Conservation (phyloP, 2,888 invertebrate species). For the Chloroclystis v-ata region DNA sequence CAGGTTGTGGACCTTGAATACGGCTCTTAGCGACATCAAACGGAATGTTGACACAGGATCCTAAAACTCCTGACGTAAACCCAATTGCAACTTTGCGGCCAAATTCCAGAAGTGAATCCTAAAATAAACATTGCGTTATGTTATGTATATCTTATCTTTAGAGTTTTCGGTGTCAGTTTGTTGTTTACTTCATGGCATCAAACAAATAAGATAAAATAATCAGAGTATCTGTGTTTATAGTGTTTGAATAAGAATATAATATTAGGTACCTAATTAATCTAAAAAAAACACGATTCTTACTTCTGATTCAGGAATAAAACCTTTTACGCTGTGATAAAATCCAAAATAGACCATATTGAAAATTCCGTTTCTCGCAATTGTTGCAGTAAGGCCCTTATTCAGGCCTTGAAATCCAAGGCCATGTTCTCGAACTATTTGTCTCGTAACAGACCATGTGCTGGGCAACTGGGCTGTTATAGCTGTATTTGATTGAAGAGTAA, state of each 20-base stretch:
- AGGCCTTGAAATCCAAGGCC: slow-evolving; percentile 90
- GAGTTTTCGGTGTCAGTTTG: not conserved
- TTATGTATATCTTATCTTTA: not conserved
- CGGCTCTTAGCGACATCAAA: slow-evolving; percentile 97
- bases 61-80: slow-evolving; percentile 91
- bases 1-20: slow-evolving; percentile 94
- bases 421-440: slow-evolving; percentile 84
- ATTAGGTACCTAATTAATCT: too few species aligned
- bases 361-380: slow-evolving; percentile 91
- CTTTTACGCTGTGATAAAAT: slow-evolving; percentile 94
- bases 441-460: slow-evolving; percentile 88
- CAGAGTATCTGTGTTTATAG: too few species aligned
- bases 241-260: too few species aligned
- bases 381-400: slow-evolving; percentile 92
- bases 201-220: too few species aligned
- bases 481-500: slow-evolving; percentile 88
- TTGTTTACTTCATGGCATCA: not conserved
- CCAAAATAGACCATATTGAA: slow-evolving; percentile 98
- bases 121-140: slow-evolving; percentile 32
- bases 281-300: slow-evolving; percentile 49
- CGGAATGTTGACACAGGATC: slow-evolving; percentile 93
- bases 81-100: slow-evolving; percentile 88
- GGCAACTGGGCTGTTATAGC: slow-evolving; percentile 80
- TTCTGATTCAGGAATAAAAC: slow-evolving; percentile 81
- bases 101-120: slow-evolving; percentile 84